Conservation (phyloP, 2,113 vertebrate genomes). For the Sander lucioperca region DNA sequence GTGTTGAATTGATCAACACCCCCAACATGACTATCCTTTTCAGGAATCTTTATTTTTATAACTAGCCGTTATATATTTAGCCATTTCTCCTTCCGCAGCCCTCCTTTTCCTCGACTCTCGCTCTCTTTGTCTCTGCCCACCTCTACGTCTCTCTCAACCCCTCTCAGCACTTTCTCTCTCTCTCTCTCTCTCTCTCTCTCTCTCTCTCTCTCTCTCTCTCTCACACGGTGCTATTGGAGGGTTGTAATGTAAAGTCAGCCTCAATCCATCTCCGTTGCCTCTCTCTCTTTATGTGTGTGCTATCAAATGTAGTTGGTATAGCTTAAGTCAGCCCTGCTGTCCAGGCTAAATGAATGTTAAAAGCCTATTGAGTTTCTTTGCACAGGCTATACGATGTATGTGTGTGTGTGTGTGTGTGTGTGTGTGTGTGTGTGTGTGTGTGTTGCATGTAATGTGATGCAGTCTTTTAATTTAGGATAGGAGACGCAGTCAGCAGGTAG, state of each 20-base stretch:
- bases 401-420: slow-evolving; percentile 33
- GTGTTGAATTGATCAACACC: slow-evolving; percentile 35
- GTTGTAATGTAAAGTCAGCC: slow-evolving; percentile 38
- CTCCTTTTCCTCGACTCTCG: background rate
- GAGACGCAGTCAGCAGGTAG: slow-evolving; percentile 78
- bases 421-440: slow-evolving; percentile 28
- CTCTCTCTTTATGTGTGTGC: slow-evolving; percentile 2
- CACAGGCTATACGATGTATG: slow-evolving; percentile 62
- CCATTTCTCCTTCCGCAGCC: slow-evolving; percentile 3
- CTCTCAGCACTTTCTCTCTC: slow-evolving; percentile 8
- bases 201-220: background rate
- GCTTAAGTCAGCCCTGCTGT: slow-evolving; percentile 55
- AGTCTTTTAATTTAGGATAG: slow-evolving; percentile 78
- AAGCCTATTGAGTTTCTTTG: slow-evolving; percentile 80
- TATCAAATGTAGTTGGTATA: slow-evolving; percentile 63
- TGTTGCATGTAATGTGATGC: slow-evolving; percentile 73
- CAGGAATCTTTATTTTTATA: slow-evolving; percentile 18
- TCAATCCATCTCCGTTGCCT: slow-evolving; percentile 30
- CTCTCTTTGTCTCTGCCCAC: slow-evolving; percentile 35
- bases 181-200: background rate
- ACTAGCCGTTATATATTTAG: slow-evolving; percentile 53
- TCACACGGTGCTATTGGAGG: too few relatives aligned
- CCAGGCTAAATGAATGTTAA: slow-evolving; percentile 73
- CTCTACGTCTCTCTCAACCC: slow-evolving; percentile 19
- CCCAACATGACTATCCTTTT: slow-evolving; percentile 16